Conservation (phyloP, 2,797 vertebrate species). For the Triplophysa bombifrons region DNA sequence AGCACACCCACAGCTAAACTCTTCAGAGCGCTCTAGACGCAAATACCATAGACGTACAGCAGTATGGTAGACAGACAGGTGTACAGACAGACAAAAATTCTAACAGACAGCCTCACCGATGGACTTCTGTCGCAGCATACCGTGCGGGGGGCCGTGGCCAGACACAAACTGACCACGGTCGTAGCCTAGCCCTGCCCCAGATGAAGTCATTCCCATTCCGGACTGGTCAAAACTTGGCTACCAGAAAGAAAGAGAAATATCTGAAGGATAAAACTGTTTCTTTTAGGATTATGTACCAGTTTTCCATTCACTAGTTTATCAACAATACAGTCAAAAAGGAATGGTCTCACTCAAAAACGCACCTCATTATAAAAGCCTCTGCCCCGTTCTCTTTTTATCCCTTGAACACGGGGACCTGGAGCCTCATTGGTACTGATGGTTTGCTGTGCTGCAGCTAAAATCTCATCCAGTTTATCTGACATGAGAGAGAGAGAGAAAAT, state of each 20-base stretch:
- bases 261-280: not conserved
- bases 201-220: constrained; percentile 76
- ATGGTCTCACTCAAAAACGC: constrained; percentile 25
- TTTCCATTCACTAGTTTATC: not conserved
- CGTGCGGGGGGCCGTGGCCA: constrained; percentile 81
- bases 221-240: constrained; percentile 85
- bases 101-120: constrained; percentile 84
- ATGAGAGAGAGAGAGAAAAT: constrained; percentile 36
- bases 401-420: constrained; percentile 79
- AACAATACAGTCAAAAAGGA: constrained; percentile 15
- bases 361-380: constrained; percentile 80
- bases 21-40: constrained; percentile 10
- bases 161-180: constrained; percentile 86
- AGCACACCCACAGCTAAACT: not conserved
- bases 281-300: not conserved
- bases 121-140: constrained; percentile 93
- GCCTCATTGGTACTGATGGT: constrained; percentile 91
- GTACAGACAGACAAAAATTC: constrained; percentile 55
- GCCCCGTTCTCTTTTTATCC: constrained; percentile 74
- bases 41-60: constrained; percentile 48
- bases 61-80: constrained; percentile 53
- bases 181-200: constrained; percentile 80
- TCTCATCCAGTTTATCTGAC: constrained; percentile 93
- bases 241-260: constrained; percentile 52
- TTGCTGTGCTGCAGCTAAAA: constrained; percentile 93